Percentiles rank a stretch among this genome's conserved stretches.
Conservation (phyloP, 2,888 invertebrate species). For the Lithophane socia region DNA sequence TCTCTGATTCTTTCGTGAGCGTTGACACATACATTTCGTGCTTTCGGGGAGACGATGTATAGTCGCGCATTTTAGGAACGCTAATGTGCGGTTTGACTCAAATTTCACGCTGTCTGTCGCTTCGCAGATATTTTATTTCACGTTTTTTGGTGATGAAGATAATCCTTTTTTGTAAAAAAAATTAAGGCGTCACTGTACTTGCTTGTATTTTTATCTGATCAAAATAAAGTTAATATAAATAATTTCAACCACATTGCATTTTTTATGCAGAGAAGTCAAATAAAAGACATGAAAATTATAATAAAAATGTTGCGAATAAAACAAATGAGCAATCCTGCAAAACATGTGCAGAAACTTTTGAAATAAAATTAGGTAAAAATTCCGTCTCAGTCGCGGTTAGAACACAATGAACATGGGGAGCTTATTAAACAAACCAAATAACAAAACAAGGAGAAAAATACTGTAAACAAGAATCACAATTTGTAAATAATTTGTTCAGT, state of each 20-base stretch:
- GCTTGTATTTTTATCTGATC: conserved; percentile 15
- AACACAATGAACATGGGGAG: conserved; percentile 49
- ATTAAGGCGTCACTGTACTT: neutral
- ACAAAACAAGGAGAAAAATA: conserved; percentile 68
- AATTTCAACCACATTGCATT: neutral
- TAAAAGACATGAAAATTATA: conserved; percentile 5
- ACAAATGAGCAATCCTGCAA: conserved; percentile 30
- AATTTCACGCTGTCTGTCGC: conserved; percentile 28
- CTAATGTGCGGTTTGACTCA: conserved; percentile 47
- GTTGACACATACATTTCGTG: conserved; percentile 60
- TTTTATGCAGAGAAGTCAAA: neutral
- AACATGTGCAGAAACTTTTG: conserved; percentile 40
- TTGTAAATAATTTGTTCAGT: conserved; percentile 86
- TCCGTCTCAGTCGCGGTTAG: conserved; percentile 24
- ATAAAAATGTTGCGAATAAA: conserved; percentile 22
- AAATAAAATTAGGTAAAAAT: conserved; percentile 29
- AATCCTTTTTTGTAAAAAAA: neutral
- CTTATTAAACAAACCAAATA: conserved; percentile 63
- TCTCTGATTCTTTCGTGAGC: conserved; percentile 67
- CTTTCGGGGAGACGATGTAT: conserved; percentile 37
- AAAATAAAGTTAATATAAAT: conserved; percentile 10
- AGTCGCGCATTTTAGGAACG: conserved; percentile 36
- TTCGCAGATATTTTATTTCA: conserved; percentile 14
- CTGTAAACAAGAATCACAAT: conserved; percentile 77
- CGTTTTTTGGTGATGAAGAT: conserved; percentile 16